phyloP scores from a whole-genome alignment of 2,888 invertebrate genomes.

The Rhyacophila evoluta region DNA sequence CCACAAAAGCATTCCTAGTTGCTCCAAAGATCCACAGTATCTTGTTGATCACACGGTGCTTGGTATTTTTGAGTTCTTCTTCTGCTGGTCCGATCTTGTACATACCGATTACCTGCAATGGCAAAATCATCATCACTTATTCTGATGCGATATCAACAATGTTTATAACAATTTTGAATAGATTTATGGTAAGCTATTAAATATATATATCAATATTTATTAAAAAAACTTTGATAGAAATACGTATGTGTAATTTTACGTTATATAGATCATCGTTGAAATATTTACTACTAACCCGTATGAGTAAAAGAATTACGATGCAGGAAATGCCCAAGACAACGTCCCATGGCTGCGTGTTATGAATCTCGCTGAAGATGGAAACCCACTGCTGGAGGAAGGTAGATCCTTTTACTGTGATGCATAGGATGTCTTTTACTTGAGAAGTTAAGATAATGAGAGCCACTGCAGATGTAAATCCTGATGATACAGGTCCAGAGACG shows the following conservation, averaged over 20 bases:
- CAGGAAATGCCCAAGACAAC: slow-evolving; percentile 80
- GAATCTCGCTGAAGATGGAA: slow-evolving; percentile 77
- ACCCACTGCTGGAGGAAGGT: slow-evolving; percentile 85
- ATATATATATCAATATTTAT: no score
- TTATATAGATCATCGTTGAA: no score
- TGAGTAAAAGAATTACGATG: slow-evolving; percentile 79
- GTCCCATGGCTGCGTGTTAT: slow-evolving; percentile 77
- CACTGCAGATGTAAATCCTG: slow-evolving; percentile 91
- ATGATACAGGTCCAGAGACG: slow-evolving; percentile 90
- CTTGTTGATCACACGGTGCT: slow-evolving; percentile 74
- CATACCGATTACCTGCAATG: slow-evolving; percentile 74
- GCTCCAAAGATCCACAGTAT: slow-evolving; percentile 82
- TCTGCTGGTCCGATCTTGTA: slow-evolving; percentile 72
- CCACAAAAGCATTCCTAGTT: slow-evolving; percentile 86
- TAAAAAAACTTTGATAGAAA: no score
- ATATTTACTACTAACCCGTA: slow-evolving; percentile 73
- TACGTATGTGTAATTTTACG: no score
- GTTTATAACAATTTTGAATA: no score
- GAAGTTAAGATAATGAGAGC: slow-evolving; percentile 90
- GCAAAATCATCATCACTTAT: slow-evolving; percentile 41
- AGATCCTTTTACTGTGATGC: slow-evolving; percentile 77
- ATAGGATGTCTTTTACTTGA: slow-evolving; percentile 87
- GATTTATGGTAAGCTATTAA: no score
- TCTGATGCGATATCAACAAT: no score
- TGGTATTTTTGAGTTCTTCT: slow-evolving; percentile 67